phyloP scores from a whole-genome alignment of 2,113 vertebrate genomes.

The Cygnus buccinator region DNA sequence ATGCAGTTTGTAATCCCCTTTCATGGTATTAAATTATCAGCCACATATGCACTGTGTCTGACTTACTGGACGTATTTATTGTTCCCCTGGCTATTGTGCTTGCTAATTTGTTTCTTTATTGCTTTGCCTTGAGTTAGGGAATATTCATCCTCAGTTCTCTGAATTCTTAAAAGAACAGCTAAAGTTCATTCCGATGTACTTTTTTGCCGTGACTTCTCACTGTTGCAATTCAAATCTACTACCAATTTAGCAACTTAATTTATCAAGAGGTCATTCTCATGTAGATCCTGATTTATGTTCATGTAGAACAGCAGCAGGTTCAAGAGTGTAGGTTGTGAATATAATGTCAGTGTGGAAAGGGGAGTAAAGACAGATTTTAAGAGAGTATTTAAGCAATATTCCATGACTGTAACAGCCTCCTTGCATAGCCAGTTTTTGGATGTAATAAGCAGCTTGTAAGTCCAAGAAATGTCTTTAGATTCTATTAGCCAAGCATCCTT shows the following conservation, averaged over 20 bases:
- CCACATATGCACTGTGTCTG: constrained; percentile 12
- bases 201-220: neutral
- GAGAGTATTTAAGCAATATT: neutral
- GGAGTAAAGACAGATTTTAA: neutral
- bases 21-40: constrained; percentile 39
- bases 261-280: neutral
- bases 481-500: neutral
- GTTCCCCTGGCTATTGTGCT: neutral
- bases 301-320: neutral
- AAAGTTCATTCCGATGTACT: neutral
- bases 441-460: neutral
- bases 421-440: neutral
- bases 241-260: neutral
- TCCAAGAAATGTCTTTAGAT: neutral
- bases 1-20: constrained; percentile 25
- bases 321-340: neutral
- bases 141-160: neutral
- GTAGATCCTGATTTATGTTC: neutral
- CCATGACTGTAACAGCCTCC: neutral
- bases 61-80: constrained; percentile 9
- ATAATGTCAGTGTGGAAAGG: neutral
- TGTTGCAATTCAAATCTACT: neutral
- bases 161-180: neutral
- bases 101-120: constrained; percentile 58
- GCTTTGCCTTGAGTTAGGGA: constrained; percentile 13